These are phyloP conservation scores for Setophaga kirtlandii DNA, from an alignment of 2,113 vertebrate species.

Conservation along the genomic window DNA sequence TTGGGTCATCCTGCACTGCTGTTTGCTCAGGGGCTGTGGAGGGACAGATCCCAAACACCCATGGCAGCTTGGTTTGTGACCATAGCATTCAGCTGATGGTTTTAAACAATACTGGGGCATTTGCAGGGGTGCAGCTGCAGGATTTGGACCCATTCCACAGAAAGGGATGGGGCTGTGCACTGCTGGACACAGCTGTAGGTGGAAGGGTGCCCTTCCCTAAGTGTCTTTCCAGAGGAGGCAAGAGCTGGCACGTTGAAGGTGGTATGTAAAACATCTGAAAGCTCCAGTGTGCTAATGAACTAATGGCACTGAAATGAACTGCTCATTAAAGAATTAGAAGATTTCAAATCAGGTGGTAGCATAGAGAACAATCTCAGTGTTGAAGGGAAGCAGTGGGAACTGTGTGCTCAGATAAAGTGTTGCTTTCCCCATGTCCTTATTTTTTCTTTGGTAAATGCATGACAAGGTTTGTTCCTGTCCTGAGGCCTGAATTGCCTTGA, in stretches of 20 bases:
- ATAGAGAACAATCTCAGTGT: background rate
- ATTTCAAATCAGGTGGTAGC: background rate
- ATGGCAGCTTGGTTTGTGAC: fast-evolving
- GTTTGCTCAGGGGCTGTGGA: background rate
- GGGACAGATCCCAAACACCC: background rate
- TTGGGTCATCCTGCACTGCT: background rate
- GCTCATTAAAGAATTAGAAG: background rate
- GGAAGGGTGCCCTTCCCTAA: background rate
- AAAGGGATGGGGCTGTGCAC: fast-evolving
- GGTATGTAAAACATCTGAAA: background rate
- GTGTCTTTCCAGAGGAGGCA: background rate
- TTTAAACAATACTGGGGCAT: fast-evolving
- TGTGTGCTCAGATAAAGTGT: background rate
- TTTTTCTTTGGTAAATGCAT: background rate
- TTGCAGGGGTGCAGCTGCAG: background rate
- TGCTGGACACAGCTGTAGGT: fast-evolving
- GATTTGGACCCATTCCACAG: fast-evolving
- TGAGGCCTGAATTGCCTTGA: background rate
- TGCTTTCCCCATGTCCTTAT: background rate
- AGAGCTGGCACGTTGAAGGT: background rate
- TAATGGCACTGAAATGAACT: background rate
- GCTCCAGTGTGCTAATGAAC: background rate
- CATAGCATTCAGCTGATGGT: fast-evolving
- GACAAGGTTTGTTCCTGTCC: background rate
- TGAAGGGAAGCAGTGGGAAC: background rate